These are phyloP conservation scores for Cyclina sinensis DNA, from an alignment of 1,140 invertebrate species.

Conservation along the genomic window DNA sequence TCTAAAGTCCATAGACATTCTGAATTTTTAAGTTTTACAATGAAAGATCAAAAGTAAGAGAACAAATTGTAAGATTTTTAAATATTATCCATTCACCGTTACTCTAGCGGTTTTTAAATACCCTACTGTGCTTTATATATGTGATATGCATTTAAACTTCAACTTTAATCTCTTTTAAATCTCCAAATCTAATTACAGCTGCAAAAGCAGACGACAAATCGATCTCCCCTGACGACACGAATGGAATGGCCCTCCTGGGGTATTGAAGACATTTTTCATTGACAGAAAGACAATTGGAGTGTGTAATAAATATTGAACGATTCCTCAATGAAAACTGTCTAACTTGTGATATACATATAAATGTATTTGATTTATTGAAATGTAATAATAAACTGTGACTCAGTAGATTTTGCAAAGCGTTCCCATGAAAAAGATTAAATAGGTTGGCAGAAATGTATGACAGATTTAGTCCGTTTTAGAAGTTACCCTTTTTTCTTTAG, in stretches of 20 bases:
- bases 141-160: constrained; percentile 40
- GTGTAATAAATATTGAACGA: constrained; percentile 23
- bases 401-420: background rate
- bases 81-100: background rate
- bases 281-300: constrained; percentile 42
- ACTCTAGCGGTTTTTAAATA: background rate
- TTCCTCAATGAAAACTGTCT: constrained; percentile 30
- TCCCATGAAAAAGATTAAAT: background rate
- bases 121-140: background rate
- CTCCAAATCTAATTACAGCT: constrained; percentile 10
- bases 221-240: constrained; percentile 47
- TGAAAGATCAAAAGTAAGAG: background rate
- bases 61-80: background rate
- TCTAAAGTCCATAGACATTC: constrained; percentile 67
- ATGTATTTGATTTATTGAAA: background rate
- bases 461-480: too few relatives aligned
- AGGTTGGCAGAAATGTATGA: too few relatives aligned
- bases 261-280: constrained; percentile 21
- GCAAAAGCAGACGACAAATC: constrained; percentile 22
- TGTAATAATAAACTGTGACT: background rate
- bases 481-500: too few relatives aligned
- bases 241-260: constrained; percentile 19
- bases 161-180: constrained; percentile 50
- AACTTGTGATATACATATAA: background rate
- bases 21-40: background rate